A percentile compares a stretch with the other conserved stretches of the same genome.
Evolutionary conservation across 2,888 invertebrate genomes (phyloP).

Genomic region (Drosophila yooni): DNA sequence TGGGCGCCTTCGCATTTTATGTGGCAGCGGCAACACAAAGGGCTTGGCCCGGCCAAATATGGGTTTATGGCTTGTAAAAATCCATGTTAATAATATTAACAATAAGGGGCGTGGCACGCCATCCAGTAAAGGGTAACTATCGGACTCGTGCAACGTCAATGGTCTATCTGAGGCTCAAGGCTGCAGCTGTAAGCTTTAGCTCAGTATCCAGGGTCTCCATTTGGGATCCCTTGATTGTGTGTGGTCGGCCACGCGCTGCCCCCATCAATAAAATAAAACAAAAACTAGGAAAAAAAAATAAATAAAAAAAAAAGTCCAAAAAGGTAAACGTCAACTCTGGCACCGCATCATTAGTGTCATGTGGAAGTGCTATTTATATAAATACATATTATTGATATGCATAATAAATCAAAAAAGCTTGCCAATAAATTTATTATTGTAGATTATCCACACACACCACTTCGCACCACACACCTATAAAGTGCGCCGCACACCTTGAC

Average conservation of each 20-base stretch:
- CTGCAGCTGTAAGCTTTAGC: slow-evolving; percentile 50
- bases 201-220: slow-evolving; percentile 13
- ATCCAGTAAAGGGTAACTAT: slow-evolving; percentile 69
- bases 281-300: slow-evolving; percentile 11
- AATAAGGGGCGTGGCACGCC: slow-evolving; percentile 44
- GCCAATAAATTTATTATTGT: slow-evolving; percentile 78
- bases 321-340: slow-evolving; percentile 50
- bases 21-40: slow-evolving; percentile 67
- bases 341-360: slow-evolving; percentile 73
- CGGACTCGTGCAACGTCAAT: slow-evolving; percentile 44
- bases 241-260: slow-evolving; percentile 30
- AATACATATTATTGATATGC: slow-evolving; percentile 67
- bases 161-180: slow-evolving; percentile 51
- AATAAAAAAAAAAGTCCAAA: slow-evolving; percentile 18
- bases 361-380: slow-evolving; percentile 60
- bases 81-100: slow-evolving; percentile 79
- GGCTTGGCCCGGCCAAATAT: slow-evolving; percentile 73
- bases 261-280: slow-evolving; percentile 18
- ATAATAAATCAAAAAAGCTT: slow-evolving; percentile 76
- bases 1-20: slow-evolving; percentile 65
- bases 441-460: slow-evolving; percentile 61
- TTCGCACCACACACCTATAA: slow-evolving; percentile 10
- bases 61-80: slow-evolving; percentile 80
- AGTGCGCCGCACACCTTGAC: slow-evolving; percentile 57
- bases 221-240: slow-evolving; percentile 26